Evolutionary conservation across 2,113 vertebrate genomes (phyloP), one percentile per base, ranked within the genome.

Genomic region (Symphodus melops): DNA sequence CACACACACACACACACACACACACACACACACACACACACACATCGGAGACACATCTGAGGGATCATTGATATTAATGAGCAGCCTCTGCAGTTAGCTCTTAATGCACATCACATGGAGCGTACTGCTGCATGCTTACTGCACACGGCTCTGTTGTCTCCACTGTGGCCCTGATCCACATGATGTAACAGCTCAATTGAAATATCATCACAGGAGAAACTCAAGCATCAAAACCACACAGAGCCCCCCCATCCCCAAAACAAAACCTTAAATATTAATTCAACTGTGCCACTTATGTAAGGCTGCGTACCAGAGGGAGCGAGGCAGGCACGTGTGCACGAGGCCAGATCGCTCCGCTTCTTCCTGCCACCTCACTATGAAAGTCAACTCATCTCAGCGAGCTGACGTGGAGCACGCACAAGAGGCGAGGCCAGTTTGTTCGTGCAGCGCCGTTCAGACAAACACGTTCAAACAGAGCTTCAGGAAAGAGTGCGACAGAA

Each of bases 241-340:
- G 51, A 64, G 72, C 36, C 63, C 62, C 36, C 63, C 62, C 66
- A 74, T 37, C 77, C 59, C 68, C 79, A 88, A 91, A 92, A 89
- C 79, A 89, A 84, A 84, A 75, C 58, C 76, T 92, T 84, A 85
- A 93, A 93, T 92, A 94, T 92, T 91, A 60, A 94, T 88, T 68
- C 72, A 70, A 70, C 11, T 71, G 57, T 84, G 84, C 77, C 77
- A 70, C 91, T 94, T 93, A 91, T 17, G 42, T 92, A 94, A 94
- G 86, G 62, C 54, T 58, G 19, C 0, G 66, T 68, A 57, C 65
- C 67, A 54, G 49, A 16, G 62, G 68, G 82, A 75, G 41, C 70
- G 56, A 80, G 68, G 72, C 68, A 62, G 65, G 78, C 65, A 67
- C 61, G 20, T 66, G 77, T 51, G 56, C 57, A 19, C 6, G 55